phyloP scores from a whole-genome alignment of 2,797 vertebrate species.

The Podarcis siculus region DNA sequence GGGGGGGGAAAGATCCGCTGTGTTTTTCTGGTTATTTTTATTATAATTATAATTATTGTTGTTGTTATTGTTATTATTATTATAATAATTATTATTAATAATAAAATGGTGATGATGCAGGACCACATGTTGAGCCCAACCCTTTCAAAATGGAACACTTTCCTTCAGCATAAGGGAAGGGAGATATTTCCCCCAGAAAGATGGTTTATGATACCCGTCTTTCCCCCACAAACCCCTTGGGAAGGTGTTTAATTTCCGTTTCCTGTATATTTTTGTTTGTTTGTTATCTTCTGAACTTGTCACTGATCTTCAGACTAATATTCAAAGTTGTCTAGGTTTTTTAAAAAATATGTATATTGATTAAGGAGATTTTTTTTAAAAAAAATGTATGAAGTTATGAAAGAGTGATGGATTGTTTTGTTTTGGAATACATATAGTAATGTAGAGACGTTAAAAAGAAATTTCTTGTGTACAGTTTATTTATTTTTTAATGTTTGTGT shows the following conservation, averaged over 20 bases:
- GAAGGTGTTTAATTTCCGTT: conserved; percentile 69
- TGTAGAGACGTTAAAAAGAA: conserved; percentile 86
- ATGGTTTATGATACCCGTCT: conserved; percentile 49
- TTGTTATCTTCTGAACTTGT: conserved; percentile 67
- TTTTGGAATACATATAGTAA: conserved; percentile 88
- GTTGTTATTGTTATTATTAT: conserved; percentile 56
- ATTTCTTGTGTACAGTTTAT: conserved; percentile 90
- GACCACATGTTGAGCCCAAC: conserved; percentile 88
- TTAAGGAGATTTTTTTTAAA: conserved; percentile 79
- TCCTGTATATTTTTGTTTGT: conserved; percentile 51
- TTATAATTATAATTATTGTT: conserved; percentile 57
- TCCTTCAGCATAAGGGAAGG: conserved; percentile 65
- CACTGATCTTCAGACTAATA: conserved; percentile 82
- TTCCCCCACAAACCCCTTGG: conserved; percentile 73
- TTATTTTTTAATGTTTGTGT: conserved; percentile 94
- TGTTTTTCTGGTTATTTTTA: conserved; percentile 70
- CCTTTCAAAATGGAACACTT: conserved; percentile 78
- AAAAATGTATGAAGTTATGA: conserved; percentile 80
- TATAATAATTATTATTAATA: conserved; percentile 68
- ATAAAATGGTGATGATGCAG: conserved; percentile 85
- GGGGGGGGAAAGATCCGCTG: conserved; percentile 78
- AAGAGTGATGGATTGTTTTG: conserved; percentile 82
- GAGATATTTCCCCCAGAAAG: conserved; percentile 69
- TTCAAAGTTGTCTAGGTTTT: conserved; percentile 85
- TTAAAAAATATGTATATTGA: conserved; percentile 75